Base-by-base conservation (phyloP, 1,140 invertebrate genomes). In the Penaeus indicus region DNA sequence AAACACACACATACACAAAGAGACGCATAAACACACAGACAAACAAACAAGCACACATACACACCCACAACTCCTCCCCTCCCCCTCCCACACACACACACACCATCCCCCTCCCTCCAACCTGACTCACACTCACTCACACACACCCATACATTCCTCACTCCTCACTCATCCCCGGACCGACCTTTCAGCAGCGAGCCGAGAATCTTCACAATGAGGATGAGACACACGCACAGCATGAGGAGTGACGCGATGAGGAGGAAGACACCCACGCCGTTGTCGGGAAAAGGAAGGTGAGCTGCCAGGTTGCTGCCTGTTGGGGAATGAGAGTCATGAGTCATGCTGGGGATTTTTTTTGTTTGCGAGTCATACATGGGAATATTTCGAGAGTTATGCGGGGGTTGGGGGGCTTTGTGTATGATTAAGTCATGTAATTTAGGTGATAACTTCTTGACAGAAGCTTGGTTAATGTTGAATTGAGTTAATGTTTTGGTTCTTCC, bases 191-290 rank as follows among this genome's bases (percentile, higher is more conserved):
- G 91, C 88, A 94, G 91, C 18, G 93, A 93, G 82, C 93, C 92
- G 8, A 95, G 93, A 19, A 95, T 92, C 91, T 95, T 94, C 32
- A 95, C 95, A 63, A 96, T 94, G 60, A 92, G 81, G 25, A 95
- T 92, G 8, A 95, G 92, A 91, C 95, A 96, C 11, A 91, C 54
- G 75, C 93, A 94, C 8, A 95, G 92, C 0, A 94, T 84, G 7
- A 94, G 38, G 7, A 95, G 91, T 0, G 95, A 93, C 32, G 93
- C 84, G 0, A 93, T 92, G 21, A 95, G 85, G 60, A 95, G 90
- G 38, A 95, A 91, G 8, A 93, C 72, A 1, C 95, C 94, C 54
- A 94, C 92, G 0, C 81, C 88, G 1, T 81, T 69, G 83, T 91
- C 90, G 67, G 81, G 64, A 0, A 91, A 77, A 22, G 77, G 77